Conservation (phyloP, 2,797 vertebrate genomes). For the Anguilla obscura region DNA sequence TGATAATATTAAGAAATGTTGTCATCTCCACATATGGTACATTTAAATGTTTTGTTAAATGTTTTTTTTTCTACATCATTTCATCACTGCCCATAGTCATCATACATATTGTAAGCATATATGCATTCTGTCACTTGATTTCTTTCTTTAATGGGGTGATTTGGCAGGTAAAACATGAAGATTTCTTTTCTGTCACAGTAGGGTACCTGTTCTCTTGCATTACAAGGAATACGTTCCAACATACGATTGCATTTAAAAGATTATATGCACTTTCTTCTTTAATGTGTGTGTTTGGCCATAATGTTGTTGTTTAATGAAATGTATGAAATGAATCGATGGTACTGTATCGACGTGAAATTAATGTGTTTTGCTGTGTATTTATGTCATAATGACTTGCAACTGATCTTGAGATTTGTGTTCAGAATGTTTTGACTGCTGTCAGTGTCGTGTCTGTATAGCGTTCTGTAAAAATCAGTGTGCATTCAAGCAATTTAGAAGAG, state of each 20-base stretch:
- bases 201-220: constrained; percentile 5
- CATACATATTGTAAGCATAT: not conserved
- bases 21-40: not conserved
- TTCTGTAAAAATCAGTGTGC: not conserved
- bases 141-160: not conserved
- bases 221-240: constrained; percentile 16
- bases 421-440: constrained; percentile 6
- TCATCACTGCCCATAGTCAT: not conserved
- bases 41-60: not conserved
- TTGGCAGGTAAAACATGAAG: constrained; percentile 12
- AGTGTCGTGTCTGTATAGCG: not conserved
- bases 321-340: constrained; percentile 27
- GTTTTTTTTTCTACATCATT: not conserved
- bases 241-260: constrained; percentile 18
- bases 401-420: not conserved
- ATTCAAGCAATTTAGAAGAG: not conserved
- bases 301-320: constrained; percentile 20
- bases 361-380: constrained; percentile 20
- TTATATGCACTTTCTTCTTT: constrained; percentile 20
- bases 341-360: constrained; percentile 29
- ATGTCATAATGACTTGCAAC: constrained; percentile 14
- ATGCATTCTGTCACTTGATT: not conserved
- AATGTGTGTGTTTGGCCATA: constrained; percentile 6
- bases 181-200: constrained; percentile 25
- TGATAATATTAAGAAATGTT: not conserved